phyloP scores from a whole-genome alignment of 35 echinoderm and acorn worm species.

The Stichopus chloronotus region DNA sequence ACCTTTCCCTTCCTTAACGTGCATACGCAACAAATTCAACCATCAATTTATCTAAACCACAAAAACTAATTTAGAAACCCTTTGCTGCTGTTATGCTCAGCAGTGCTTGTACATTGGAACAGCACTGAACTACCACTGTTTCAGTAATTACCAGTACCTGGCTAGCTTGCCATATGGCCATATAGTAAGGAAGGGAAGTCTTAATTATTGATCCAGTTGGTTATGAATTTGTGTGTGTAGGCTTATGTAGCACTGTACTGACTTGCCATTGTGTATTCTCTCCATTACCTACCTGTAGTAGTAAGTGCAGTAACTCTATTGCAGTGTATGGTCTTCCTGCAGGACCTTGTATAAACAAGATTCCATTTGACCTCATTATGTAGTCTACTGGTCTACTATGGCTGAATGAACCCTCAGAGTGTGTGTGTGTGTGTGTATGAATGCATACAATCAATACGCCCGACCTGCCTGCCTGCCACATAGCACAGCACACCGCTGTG shows the following conservation, averaged over 20 bases:
- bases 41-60: conserved; percentile 53
- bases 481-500: neutral
- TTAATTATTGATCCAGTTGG: conserved; percentile 20
- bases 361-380: conserved; percentile 40
- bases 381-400: conserved; percentile 41
- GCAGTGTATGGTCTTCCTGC: neutral
- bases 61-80: conserved; percentile 29
- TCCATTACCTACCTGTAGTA: neutral
- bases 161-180: conserved; percentile 10
- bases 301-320: neutral
- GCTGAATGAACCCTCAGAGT: conserved; percentile 34
- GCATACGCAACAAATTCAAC: neutral
- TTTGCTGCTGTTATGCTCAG: neutral
- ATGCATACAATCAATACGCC: conserved; percentile 24
- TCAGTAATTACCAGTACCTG: neutral
- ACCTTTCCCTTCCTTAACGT: neutral
- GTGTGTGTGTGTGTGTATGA: conserved; percentile 3
- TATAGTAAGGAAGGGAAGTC: conserved; percentile 1
- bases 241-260: neutral
- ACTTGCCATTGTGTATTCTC: neutral
- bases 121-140: neutral
- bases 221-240: neutral
- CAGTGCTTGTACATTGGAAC: neutral
- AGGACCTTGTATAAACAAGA: conserved; percentile 34
- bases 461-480: neutral